These are phyloP conservation scores for Rhodophaea formosa DNA, from an alignment of 2,888 invertebrate species.

Conservation along the genomic window DNA sequence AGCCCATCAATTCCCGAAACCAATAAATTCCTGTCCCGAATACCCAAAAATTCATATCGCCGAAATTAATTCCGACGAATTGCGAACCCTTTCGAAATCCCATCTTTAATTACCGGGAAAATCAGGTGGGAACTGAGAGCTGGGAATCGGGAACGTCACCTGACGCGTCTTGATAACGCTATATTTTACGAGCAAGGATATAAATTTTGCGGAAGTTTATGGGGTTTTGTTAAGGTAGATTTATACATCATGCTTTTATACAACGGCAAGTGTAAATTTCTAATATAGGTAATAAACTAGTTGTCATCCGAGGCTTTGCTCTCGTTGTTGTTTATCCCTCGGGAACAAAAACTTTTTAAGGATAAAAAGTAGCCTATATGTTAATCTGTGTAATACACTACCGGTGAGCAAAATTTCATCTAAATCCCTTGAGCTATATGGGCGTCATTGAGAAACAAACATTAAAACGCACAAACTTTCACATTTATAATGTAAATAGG, in stretches of 20 bases:
- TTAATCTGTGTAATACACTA: no score
- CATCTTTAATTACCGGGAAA: slow-evolving; percentile 58
- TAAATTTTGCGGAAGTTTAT: slow-evolving; percentile 13
- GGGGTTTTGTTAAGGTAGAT: neutral
- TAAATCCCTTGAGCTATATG: no score
- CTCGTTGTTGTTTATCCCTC: no score
- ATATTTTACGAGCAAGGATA: slow-evolving; percentile 40
- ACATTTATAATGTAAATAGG: no score
- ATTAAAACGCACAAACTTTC: no score
- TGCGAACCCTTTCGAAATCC: slow-evolving; percentile 37
- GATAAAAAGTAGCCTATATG: no score
- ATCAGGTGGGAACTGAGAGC: slow-evolving; percentile 46
- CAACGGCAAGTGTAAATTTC: neutral
- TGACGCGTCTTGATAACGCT: slow-evolving; percentile 44
- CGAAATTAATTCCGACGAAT: slow-evolving; percentile 36
- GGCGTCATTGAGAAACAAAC: no score
- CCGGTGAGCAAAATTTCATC: no score
- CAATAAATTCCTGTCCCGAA: slow-evolving; percentile 13
- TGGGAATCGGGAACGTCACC: slow-evolving; percentile 31
- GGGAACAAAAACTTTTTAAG: no score
- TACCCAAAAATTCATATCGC: slow-evolving; percentile 13
- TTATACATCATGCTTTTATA: neutral
- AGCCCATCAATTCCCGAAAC: slow-evolving; percentile 1
- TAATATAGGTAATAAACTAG: no score
- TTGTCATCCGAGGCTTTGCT: no score